Percentiles rank a stretch among this genome's conserved stretches.
Conservation (phyloP, 2,888 invertebrate species). For the Galerucella nymphaeae region DNA sequence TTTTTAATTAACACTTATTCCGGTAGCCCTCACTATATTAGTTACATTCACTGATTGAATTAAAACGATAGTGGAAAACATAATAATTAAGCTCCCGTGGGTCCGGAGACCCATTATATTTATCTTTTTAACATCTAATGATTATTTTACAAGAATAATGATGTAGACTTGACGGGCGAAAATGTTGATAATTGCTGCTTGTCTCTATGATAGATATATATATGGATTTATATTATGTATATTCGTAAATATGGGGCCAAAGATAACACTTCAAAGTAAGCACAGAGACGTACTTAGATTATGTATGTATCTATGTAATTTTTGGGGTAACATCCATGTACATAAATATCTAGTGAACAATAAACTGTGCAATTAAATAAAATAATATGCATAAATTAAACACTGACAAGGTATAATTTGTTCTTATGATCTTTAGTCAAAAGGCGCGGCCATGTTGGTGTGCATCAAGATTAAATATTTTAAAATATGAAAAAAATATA, state of each 20-base stretch:
- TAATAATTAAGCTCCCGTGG: slow-evolving; percentile 12
- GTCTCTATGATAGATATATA: background rate
- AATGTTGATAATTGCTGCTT: slow-evolving; percentile 13
- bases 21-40: background rate
- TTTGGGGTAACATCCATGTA: background rate
- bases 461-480: slow-evolving; percentile 21
- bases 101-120: slow-evolving; percentile 6
- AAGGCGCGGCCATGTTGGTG: slow-evolving; percentile 18
- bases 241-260: background rate
- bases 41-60: background rate
- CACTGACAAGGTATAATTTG: slow-evolving; percentile 28
- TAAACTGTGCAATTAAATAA: slow-evolving; percentile 27
- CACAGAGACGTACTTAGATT: background rate
- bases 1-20: background rate
- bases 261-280: background rate
- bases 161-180: slow-evolving; percentile 6
- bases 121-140: slow-evolving; percentile 12
- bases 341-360: slow-evolving; percentile 17
- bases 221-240: too few relatives aligned
- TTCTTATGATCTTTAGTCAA: slow-evolving; percentile 23
- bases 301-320: too few relatives aligned
- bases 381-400: slow-evolving; percentile 23
- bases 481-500: too few relatives aligned
- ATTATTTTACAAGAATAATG: slow-evolving; percentile 4
- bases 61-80: background rate